phyloP scores from a whole-genome alignment of 2,888 invertebrate genomes.

The Microdon myrmicae region DNA sequence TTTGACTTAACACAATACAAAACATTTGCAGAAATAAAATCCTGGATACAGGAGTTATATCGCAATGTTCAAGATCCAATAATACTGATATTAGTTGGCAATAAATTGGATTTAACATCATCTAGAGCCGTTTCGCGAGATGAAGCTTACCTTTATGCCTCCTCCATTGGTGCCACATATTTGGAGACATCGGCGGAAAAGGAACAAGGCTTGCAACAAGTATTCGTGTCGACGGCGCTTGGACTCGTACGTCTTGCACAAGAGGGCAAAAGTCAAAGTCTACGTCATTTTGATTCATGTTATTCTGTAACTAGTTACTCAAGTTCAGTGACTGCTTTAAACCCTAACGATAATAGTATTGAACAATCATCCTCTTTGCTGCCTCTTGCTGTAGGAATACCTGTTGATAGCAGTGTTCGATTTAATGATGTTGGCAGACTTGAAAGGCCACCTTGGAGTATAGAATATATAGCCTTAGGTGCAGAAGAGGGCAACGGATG shows the following conservation, averaged over 20 bases:
- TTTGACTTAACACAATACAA: slow-evolving; percentile 83
- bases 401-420: slow-evolving; percentile 70
- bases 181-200: slow-evolving; percentile 86
- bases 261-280: slow-evolving; percentile 68
- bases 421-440: slow-evolving; percentile 74
- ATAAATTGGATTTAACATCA: slow-evolving; percentile 81
- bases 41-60: slow-evolving; percentile 85
- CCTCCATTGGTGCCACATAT: slow-evolving; percentile 83
- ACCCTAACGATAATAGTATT: slow-evolving; percentile 53
- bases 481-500: slow-evolving; percentile 71
- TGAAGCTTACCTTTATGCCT: slow-evolving; percentile 81
- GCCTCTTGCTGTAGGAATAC: slow-evolving; percentile 64
- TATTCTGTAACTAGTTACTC: slow-evolving; percentile 66
- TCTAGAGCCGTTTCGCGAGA: slow-evolving; percentile 73
- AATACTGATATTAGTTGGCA: slow-evolving; percentile 84
- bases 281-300: slow-evolving; percentile 73
- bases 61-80: slow-evolving; percentile 83
- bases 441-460: slow-evolving; percentile 74
- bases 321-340: slow-evolving; percentile 60
- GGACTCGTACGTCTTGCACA: slow-evolving; percentile 71
- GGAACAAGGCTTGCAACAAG: slow-evolving; percentile 80
- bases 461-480: slow-evolving; percentile 76
- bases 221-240: slow-evolving; percentile 76
- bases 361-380: slow-evolving; percentile 59
- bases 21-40: slow-evolving; percentile 82